phyloP scores from a whole-genome alignment of 2,797 vertebrate species.

The Xerus rutilus region DNA sequence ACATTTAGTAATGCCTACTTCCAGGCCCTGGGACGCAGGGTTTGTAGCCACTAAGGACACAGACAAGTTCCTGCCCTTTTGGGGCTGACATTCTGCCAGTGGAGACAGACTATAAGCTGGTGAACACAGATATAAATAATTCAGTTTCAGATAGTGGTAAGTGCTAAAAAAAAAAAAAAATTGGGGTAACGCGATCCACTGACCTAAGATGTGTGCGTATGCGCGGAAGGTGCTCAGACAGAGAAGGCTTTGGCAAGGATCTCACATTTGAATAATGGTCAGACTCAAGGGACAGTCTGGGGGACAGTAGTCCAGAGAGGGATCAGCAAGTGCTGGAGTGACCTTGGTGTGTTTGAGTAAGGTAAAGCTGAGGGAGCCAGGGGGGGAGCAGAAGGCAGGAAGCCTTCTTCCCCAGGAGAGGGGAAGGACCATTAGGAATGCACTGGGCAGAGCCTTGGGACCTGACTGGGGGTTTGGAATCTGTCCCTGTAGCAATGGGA shows the following conservation, averaged over 20 bases:
- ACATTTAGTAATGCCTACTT: not conserved
- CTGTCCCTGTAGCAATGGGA: not conserved
- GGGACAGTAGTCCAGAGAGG: not conserved
- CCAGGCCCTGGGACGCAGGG: not conserved
- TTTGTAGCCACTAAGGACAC: not conserved
- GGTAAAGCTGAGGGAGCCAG: not conserved
- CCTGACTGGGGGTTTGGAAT: too few relatives aligned
- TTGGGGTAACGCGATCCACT: not conserved
- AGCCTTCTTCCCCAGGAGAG: not conserved
- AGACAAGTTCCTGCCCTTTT: not conserved
- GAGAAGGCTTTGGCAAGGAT: not conserved
- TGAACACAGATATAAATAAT: not conserved
- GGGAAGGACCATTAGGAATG: not conserved
- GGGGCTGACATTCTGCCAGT: not conserved
- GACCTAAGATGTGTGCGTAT: not conserved
- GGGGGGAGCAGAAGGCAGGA: not conserved
- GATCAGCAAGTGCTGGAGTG: not conserved
- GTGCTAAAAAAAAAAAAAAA: not conserved
- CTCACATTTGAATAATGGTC: not conserved
- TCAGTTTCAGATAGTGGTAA: not conserved
- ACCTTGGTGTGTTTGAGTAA: not conserved
- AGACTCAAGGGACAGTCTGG: not conserved
- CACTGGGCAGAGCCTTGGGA: not conserved
- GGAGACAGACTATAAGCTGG: not conserved
- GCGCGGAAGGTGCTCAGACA: not conserved